Base-by-base conservation (phyloP, 2,888 invertebrate species). In the Drosophila greeni region DNA sequence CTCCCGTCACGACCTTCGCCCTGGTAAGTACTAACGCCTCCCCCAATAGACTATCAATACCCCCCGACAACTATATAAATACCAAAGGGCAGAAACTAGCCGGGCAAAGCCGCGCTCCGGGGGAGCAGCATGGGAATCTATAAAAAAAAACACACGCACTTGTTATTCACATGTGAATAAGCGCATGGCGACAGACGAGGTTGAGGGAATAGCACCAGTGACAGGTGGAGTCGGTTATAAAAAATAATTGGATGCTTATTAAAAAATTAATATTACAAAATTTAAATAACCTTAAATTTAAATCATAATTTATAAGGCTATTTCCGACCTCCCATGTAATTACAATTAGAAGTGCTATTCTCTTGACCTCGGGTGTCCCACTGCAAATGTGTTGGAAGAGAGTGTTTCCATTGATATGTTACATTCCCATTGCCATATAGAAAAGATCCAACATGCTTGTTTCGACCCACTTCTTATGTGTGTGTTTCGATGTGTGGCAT, bases 1-100 rank as follows among this genome's bases (percentile, higher is more conserved):
- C 79, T 75, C 87, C 88, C 60, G 73, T 78, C 54, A 55, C 81
- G 47, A 77, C 75, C 52, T 75, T 77, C 71, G 73, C 75, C 45
- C 62, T 84, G 78, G 85, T 85, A 73, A 81, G 77, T 72, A n/a
- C 20, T 29, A 11, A 23, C 11, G 3, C 43, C 20, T 31, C 20
- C 18, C 16, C 11, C 9, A 60, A 62, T 74, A n/a, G 5, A 23
- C 23, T 5, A 5, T 49, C 33, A 7, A 51, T 56, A 55, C 36
- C 34, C 34, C 12, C n/a, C 29, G 8, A 16, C 18, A 9, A 42
- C 20, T 42, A 18, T 23, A 14, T 37, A 62, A 61, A 60, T 45
- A 55, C 70, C 69, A 64, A 74, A 65, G 49, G 29, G 9, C 26
- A 20, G 23, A 36, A n/a, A 37, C 61, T 42, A 33, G 34, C 29